Evolutionary conservation across 2,888 invertebrate species (phyloP).

Genomic region (Tiphia femorata): DNA sequence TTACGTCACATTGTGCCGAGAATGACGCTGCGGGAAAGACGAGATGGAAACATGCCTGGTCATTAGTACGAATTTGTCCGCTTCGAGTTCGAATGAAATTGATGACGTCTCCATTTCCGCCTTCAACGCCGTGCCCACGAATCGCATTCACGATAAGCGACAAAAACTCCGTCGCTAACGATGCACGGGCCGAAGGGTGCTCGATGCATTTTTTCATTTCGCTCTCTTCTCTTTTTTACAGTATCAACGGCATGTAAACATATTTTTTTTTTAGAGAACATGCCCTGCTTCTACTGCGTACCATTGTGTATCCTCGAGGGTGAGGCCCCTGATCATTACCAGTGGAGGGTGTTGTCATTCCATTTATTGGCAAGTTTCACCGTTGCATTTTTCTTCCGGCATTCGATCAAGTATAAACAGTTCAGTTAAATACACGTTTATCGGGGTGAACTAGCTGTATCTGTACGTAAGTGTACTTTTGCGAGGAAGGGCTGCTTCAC

Average conservation of each 20-base stretch:
- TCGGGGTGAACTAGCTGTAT: too few species aligned
- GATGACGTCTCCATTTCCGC: conserved; percentile 60
- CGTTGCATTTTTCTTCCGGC: too few species aligned
- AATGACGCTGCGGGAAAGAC: conserved; percentile 48
- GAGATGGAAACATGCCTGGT: conserved; percentile 50
- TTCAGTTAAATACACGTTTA: too few species aligned
- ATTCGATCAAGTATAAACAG: too few species aligned
- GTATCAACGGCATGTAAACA: background rate
- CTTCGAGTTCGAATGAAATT: conserved; percentile 38
- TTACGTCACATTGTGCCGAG: conserved; percentile 43
- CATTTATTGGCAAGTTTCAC: too few species aligned
- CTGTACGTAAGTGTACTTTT: too few species aligned
- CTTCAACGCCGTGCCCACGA: background rate
- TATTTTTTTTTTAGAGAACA: too few species aligned
- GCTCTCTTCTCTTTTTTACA: background rate
- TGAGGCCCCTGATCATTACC: too few species aligned
- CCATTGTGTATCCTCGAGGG: too few species aligned
- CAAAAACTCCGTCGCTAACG: background rate
- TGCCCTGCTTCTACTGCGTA: too few species aligned
- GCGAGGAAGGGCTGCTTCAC: too few species aligned
- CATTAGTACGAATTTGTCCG: conserved; percentile 66
- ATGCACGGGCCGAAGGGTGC: background rate
- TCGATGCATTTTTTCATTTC: background rate
- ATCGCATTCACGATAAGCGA: conserved; percentile 16
- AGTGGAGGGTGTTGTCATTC: too few species aligned